Base-by-base conservation (phyloP, 2,113 vertebrate genomes). In the Leiothrix lutea region DNA sequence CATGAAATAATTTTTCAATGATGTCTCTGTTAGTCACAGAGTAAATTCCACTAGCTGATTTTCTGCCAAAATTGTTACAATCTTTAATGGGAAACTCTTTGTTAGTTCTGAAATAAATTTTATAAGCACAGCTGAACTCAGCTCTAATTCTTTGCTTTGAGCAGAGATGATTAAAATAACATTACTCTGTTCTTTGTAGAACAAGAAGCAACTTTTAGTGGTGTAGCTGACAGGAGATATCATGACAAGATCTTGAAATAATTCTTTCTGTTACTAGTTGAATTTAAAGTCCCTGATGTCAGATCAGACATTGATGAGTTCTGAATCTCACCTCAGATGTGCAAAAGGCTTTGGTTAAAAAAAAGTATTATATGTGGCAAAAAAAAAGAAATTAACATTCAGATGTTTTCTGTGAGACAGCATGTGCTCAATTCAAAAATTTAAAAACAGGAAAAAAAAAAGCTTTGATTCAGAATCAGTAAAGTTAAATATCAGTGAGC, bases 231-330 rank as follows among this genome's bases (percentile, higher is more conserved):
- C 38, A 57, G 64, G 9, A 53, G 19, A 89, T 69, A 81, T 67
- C 75, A 83, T 2, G 14, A 79, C 50, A 69, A 86, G 45, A 67
- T 87, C 66, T 69, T 86, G 61, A 89, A 92, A 92, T 45, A 78
- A 90, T 91, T 64, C 25, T 40, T 84, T 80, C 53, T 88, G 18
- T 29, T 62, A 13, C 17, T 36, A 36, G 21, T 24, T 88, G 87
- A 94, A 95, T 81, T 91, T 73, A 48, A 94, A 92, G 28, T 67
- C 80, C 28, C 77, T 81, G 8, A 71, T 91, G 78, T 75, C 77
- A 91, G 21, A 53, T 51, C 81, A 92, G 75, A 93, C 24, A 57
- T 48, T 89, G 90, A 89, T 64, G 54, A 95, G 48, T 67, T 85
- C 70, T 86, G 58, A 24, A 90, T 77, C 74, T 87, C 77, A 45